Base-by-base conservation (phyloP, 2,113 vertebrate genomes). In the Chelonoidis abingdonii region DNA sequence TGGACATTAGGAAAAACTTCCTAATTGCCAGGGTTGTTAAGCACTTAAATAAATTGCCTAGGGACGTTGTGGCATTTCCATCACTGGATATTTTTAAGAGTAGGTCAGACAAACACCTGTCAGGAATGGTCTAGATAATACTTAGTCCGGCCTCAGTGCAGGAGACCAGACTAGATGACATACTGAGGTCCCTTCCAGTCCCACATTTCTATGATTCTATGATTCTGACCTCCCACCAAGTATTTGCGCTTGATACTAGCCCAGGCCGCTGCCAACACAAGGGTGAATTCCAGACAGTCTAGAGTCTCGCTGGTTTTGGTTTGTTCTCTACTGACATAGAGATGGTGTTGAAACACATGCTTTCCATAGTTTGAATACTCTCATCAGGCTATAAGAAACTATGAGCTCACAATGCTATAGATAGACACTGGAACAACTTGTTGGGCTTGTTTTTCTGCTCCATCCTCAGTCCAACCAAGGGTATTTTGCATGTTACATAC, bases 341-440 rank as follows among this genome's bases (percentile, higher is more conserved):
- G 81, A 27, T 1, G 3, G 53, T 86, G 88, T 96, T 80, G 93
- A 89, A 94, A 94, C 83, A 95, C 93, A 88, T 92, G 93, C 95
- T 96, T 88, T 54, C 92, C 96, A 85, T 92, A 24, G 79, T 85
- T 54, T 5, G 92, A 53, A 83, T 81, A 84, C 78, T 94, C 91
- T 62, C 62, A 0, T 0, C 35, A 6, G 27, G 13, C 0, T 69
- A n/a, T 69, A 69, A 25, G 93, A 83, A 95, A 83, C 22, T 5
- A 87, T 96, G 95, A 96, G 82, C 91, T 96, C 96, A 94, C 0
- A 1, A 54, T 31, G 81, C 96, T 96, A 87, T 85, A 81, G 83
- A 96, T 81, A 96, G 96, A 80, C 88, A 94, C 92, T 79, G 86
- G 89, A 57, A 88, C 91, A 94, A 96, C 92, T 0, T 49, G 96